Evolutionary conservation across 2,113 vertebrate genomes (phyloP).

Genomic region (Hippoglossus stenolepis): DNA sequence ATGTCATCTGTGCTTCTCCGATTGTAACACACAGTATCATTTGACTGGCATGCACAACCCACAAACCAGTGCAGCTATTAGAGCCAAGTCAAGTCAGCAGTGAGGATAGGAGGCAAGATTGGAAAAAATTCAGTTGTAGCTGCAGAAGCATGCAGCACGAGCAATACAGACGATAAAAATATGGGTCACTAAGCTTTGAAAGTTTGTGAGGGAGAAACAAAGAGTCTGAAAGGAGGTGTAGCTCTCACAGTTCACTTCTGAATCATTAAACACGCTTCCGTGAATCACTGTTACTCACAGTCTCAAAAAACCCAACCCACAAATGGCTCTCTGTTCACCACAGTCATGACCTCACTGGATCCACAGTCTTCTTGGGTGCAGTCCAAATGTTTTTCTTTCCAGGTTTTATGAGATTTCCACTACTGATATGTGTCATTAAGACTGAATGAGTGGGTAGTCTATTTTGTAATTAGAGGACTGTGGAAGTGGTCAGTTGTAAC

Average conservation of each 20-base stretch:
- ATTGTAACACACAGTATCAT: slow-evolving; percentile 55
- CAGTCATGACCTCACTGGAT: slow-evolving; percentile 62
- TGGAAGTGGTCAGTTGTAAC: slow-evolving; percentile 39
- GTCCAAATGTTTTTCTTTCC: slow-evolving; percentile 60
- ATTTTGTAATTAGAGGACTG: slow-evolving; percentile 61
- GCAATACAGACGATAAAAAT: slow-evolving; percentile 31
- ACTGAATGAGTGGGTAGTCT: slow-evolving; percentile 50
- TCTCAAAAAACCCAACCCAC: slow-evolving; percentile 51
- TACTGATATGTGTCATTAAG: slow-evolving; percentile 65
- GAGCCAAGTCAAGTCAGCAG: slow-evolving; percentile 58
- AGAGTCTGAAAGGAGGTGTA: slow-evolving; percentile 7
- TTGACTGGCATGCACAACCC: slow-evolving; percentile 53
- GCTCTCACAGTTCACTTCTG: slow-evolving; percentile 56
- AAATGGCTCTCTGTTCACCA: slow-evolving; percentile 57
- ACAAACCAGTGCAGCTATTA: slow-evolving; percentile 55
- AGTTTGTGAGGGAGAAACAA: slow-evolving; percentile 13
- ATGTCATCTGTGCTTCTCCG: slow-evolving; percentile 37
- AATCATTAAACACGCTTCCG: slow-evolving; percentile 59
- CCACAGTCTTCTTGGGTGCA: slow-evolving; percentile 35
- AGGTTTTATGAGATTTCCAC: slow-evolving; percentile 65
- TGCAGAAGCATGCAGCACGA: slow-evolving; percentile 7
- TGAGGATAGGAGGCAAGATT: slow-evolving; percentile 33
- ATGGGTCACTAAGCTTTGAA: slow-evolving; percentile 39
- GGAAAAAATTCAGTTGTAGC: slow-evolving; percentile 38
- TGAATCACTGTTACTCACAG: slow-evolving; percentile 70